These are phyloP conservation scores for Limnephilus auricula DNA, from an alignment of 2,888 invertebrate species.

Conservation along the genomic window DNA sequence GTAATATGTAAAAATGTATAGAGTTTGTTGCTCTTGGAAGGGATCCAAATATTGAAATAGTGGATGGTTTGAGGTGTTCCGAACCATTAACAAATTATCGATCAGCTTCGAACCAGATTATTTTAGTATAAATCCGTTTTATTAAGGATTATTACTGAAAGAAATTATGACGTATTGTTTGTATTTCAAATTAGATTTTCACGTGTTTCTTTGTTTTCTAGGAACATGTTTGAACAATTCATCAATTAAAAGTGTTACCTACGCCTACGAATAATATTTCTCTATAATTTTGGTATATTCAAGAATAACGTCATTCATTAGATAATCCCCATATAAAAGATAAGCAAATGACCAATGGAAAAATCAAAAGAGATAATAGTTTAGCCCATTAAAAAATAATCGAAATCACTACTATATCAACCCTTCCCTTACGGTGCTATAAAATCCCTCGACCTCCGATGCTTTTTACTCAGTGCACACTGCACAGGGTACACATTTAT, in stretches of 20 bases:
- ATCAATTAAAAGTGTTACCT: not conserved
- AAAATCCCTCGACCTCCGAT: too few species aligned
- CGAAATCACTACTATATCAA: too few species aligned
- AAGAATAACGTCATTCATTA: too few species aligned
- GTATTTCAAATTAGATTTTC: not conserved
- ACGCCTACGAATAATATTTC: not conserved
- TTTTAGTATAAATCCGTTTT: not conserved
- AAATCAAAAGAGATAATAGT: too few species aligned
- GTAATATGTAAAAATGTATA: not conserved
- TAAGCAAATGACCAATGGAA: too few species aligned
- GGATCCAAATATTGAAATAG: not conserved
- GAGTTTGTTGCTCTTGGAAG: not conserved
- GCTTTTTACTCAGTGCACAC: too few species aligned
- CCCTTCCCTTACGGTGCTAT: too few species aligned
- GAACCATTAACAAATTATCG: not conserved
- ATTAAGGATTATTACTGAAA: not conserved
- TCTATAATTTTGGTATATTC: not conserved
- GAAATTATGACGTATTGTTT: not conserved
- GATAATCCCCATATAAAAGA: too few species aligned
- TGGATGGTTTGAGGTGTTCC: not conserved
- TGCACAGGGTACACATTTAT: too few species aligned
- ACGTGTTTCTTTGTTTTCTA: not conserved
- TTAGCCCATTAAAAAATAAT: too few species aligned
- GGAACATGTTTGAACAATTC: not conserved
- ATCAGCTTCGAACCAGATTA: not conserved